These are phyloP conservation scores for Drosophila littoralis DNA, from an alignment of 1,140 invertebrate genomes.

Conservation along the genomic window DNA sequence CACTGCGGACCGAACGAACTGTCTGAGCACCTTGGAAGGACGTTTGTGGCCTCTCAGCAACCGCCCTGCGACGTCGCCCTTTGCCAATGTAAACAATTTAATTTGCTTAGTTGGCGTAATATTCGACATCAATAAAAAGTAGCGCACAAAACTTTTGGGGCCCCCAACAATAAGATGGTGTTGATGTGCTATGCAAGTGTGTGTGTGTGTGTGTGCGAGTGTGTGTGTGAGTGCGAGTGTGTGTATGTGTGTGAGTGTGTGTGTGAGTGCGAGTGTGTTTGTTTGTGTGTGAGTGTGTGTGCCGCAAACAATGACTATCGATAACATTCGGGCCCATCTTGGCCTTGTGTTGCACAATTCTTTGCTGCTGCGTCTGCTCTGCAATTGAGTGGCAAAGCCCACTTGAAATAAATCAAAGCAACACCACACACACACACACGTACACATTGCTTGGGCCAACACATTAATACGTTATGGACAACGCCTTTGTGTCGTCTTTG, in stretches of 20 bases:
- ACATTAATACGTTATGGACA: slow-evolving; percentile 67
- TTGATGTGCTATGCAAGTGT: slow-evolving; percentile 2
- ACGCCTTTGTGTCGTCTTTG: slow-evolving; percentile 39
- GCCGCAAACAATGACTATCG: slow-evolving; percentile 72
- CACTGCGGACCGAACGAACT: background rate
- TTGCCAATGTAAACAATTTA: slow-evolving; percentile 80
- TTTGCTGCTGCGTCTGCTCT: slow-evolving; percentile 34
- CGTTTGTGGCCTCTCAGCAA: slow-evolving; percentile 1
- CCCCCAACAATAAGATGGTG: slow-evolving; percentile 9
- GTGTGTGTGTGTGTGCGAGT: background rate
- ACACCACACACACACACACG: slow-evolving; percentile 20
- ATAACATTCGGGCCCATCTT: slow-evolving; percentile 55
- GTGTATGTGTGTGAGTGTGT: background rate
- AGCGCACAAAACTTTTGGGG: slow-evolving; percentile 38
- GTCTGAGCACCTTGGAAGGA: slow-evolving; percentile 18
- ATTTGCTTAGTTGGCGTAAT: slow-evolving; percentile 82
- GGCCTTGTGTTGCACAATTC: slow-evolving; percentile 48
- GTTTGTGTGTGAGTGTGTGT: slow-evolving; percentile 18
- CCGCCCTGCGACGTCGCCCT: slow-evolving; percentile 8
- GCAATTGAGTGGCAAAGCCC: slow-evolving; percentile 56
- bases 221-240: too few species aligned
- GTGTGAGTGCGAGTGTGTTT: background rate
- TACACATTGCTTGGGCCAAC: slow-evolving; percentile 18
- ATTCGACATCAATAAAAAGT: slow-evolving; percentile 77
- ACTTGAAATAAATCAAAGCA: slow-evolving; percentile 63